phyloP scores from a whole-genome alignment of 2,113 vertebrate species.

The Poecilia latipinna region DNA sequence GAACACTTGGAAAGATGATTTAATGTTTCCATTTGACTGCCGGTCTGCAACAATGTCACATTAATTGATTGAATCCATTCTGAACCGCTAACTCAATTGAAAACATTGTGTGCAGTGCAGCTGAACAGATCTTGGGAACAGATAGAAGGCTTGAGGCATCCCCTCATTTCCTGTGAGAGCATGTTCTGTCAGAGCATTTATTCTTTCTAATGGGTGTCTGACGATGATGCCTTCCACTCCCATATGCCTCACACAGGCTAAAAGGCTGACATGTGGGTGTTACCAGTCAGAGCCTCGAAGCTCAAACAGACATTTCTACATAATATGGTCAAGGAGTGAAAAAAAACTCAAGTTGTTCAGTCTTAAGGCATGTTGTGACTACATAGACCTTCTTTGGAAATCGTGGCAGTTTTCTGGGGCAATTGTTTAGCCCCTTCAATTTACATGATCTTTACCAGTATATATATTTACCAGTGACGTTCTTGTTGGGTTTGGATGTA shows the following conservation, averaged over 20 bases:
- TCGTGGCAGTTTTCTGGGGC: background rate
- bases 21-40: slow-evolving; percentile 77
- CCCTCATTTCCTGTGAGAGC: slow-evolving; percentile 50
- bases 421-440: background rate
- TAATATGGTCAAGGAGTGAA: background rate
- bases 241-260: slow-evolving; percentile 33
- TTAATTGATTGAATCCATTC: slow-evolving; percentile 76
- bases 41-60: slow-evolving; percentile 64
- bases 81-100: slow-evolving; percentile 73
- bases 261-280: slow-evolving; percentile 38
- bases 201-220: slow-evolving; percentile 40
- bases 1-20: slow-evolving; percentile 71
- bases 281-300: slow-evolving; percentile 38
- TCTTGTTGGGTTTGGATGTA: no score
- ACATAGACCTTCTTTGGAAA: background rate
- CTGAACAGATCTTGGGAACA: slow-evolving; percentile 64
- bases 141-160: slow-evolving; percentile 58
- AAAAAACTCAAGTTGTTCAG: slow-evolving; percentile 1
- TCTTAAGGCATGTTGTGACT: background rate
- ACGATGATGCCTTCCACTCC: slow-evolving; percentile 24
- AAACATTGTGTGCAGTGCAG: slow-evolving; percentile 70
- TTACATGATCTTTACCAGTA: background rate
- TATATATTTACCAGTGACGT: no score
- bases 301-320: slow-evolving; percentile 22
- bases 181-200: slow-evolving; percentile 58